A percentile compares a stretch with the other conserved stretches of the same genome.
These are phyloP conservation scores for Salvelinus fontinalis DNA, from an alignment of 2,113 vertebrate genomes.

Conservation along the genomic window DNA sequence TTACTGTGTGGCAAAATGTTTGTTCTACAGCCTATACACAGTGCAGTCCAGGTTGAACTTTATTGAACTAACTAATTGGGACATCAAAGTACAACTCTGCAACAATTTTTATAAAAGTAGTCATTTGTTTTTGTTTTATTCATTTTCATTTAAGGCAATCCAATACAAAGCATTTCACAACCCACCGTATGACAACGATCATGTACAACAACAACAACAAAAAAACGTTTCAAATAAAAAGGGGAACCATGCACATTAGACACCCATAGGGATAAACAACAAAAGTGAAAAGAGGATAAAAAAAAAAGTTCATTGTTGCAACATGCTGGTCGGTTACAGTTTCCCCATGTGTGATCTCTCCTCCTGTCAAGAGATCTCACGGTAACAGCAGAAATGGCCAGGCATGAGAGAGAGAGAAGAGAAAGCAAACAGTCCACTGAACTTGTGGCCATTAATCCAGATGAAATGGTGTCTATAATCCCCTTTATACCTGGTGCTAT, in stretches of 20 bases:
- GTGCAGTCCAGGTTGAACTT: no score
- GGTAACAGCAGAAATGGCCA: slow-evolving; percentile 45
- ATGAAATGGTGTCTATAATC: slow-evolving; percentile 44
- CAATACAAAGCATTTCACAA: slow-evolving; percentile 83
- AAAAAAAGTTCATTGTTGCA: slow-evolving; percentile 47
- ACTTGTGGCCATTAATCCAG: slow-evolving; percentile 50
- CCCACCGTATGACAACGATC: slow-evolving; percentile 76
- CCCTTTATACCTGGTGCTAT: no score
- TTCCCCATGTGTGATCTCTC: slow-evolving; percentile 41
- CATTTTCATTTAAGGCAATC: slow-evolving; percentile 80
- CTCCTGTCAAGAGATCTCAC: slow-evolving; percentile 41
- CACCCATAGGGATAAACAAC: slow-evolving; percentile 52
- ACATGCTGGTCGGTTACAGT: slow-evolving; percentile 69
- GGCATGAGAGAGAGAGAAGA: slow-evolving; percentile 59
- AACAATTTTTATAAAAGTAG: slow-evolving; percentile 64
- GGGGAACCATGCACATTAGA: slow-evolving; percentile 64
- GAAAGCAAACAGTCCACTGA: slow-evolving; percentile 58
- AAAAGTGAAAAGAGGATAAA: slow-evolving; percentile 35
- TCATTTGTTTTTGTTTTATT: slow-evolving; percentile 61
- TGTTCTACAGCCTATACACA: no score
- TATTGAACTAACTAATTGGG: no score
- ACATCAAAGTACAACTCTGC: background rate
- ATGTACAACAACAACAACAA: slow-evolving; percentile 72
- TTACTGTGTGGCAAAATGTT: no score
- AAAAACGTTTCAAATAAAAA: slow-evolving; percentile 59